Conservation (phyloP, 2,113 vertebrate species). For the Nymphicus hollandicus region DNA sequence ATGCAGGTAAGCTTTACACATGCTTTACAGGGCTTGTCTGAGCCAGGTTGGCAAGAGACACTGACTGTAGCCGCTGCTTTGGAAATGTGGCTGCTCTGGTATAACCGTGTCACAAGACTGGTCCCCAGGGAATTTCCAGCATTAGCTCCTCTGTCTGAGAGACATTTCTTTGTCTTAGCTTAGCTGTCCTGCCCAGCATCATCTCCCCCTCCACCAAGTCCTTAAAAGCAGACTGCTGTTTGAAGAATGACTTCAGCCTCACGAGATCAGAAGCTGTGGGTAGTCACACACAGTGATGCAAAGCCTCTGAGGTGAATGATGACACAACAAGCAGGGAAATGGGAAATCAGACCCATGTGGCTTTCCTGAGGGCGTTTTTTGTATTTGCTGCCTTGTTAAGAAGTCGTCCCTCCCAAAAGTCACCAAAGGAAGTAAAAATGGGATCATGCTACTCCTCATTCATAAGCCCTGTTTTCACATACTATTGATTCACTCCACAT, state of each 20-base stretch:
- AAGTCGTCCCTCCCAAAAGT: background rate
- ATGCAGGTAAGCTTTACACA: background rate
- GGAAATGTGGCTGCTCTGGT: background rate
- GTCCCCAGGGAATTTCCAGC: background rate
- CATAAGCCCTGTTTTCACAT: background rate
- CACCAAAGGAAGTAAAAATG: background rate
- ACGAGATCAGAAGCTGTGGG: slow-evolving; percentile 33
- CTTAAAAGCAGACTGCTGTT: background rate
- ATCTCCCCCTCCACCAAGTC: background rate
- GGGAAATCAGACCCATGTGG: slow-evolving; percentile 28
- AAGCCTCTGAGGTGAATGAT: slow-evolving; percentile 10
- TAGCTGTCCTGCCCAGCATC: background rate
- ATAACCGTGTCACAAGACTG: background rate
- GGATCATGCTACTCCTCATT: background rate
- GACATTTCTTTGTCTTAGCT: slow-evolving; percentile 1
- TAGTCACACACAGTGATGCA: slow-evolving; percentile 5
- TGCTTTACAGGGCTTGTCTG: background rate
- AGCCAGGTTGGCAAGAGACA: background rate
- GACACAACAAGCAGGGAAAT: background rate
- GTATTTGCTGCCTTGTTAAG: background rate
- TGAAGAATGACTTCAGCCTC: slow-evolving; percentile 44
- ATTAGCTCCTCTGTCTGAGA: background rate
- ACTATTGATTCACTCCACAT: background rate
- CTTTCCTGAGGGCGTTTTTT: background rate
- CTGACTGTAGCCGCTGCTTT: background rate